phyloP scores from a whole-genome alignment of 2,888 invertebrate species.

The Theristus sp. region DNA sequence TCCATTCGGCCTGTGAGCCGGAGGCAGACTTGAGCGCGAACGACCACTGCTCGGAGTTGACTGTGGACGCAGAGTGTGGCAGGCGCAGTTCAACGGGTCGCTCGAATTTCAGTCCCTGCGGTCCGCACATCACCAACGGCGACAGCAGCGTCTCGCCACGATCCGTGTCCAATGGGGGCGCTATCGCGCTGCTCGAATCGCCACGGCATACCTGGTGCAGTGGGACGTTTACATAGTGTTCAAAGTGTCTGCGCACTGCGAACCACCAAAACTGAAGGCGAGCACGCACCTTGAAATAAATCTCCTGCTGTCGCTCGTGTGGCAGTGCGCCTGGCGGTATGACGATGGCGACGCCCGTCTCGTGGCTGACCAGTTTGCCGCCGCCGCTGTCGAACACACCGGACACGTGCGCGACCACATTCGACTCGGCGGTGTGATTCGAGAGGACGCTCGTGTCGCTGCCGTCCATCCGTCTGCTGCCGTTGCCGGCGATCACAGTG shows the following conservation, averaged over 20 bases:
- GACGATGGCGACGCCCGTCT: conserved; percentile 72
- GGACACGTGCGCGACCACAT: conserved; percentile 11
- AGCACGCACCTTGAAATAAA: conserved; percentile 59
- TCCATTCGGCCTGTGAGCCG: conserved; percentile 20
- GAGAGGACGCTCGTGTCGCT: neutral
- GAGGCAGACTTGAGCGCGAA: conserved; percentile 33
- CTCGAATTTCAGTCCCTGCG: conserved; percentile 67
- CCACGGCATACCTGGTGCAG: conserved; percentile 13
- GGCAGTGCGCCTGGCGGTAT: conserved; percentile 73
- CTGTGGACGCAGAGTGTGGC: conserved; percentile 44
- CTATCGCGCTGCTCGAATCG: conserved; percentile 28
- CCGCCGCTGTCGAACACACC: conserved; percentile 36
- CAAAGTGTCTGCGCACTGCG: too few species aligned
- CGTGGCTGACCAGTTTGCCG: conserved; percentile 60
- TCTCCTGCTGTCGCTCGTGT: conserved; percentile 61
- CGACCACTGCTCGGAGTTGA: conserved; percentile 36
- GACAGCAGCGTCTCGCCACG: conserved; percentile 85
- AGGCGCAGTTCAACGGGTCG: conserved; percentile 73
- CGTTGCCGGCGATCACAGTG: too few species aligned
- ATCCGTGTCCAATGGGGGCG: conserved; percentile 67
- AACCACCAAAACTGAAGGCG: too few species aligned
- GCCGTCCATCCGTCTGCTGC: neutral
- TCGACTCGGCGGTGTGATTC: neutral
- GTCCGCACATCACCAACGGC: conserved; percentile 88
- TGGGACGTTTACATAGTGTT: too few species aligned